Evolutionary conservation across 2,797 vertebrate species (phyloP).

Genomic region (Euthynnus affinis): DNA sequence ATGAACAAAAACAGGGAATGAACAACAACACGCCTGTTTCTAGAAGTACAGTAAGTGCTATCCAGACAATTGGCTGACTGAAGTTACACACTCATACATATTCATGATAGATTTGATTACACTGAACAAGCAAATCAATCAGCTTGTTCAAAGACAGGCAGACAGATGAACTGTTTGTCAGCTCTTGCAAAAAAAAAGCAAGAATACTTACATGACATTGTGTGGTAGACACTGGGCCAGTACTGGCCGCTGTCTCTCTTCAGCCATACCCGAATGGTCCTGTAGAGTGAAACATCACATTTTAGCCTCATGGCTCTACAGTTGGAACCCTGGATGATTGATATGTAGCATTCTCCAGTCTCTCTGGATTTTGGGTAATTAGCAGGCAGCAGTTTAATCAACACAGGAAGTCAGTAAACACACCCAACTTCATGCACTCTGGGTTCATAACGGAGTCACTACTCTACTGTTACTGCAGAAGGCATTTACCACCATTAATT

Average conservation of each 20-base stretch:
- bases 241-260: slow-evolving; percentile 98
- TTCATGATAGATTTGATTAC: not conserved
- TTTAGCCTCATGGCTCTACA: not conserved
- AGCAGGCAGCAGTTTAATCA: not conserved
- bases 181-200: not conserved
- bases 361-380: not conserved
- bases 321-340: not conserved
- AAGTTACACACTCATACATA: not conserved
- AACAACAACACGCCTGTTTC: not conserved
- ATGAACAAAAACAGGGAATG: slow-evolving; percentile 14
- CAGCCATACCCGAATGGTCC: slow-evolving; percentile 96
- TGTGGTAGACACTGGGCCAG: slow-evolving; percentile 96
- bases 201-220: slow-evolving; percentile 92
- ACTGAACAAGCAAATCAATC: not conserved
- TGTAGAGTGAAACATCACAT: slow-evolving; percentile 63
- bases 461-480: not conserved
- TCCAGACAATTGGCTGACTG: not conserved
- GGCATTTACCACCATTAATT: not conserved
- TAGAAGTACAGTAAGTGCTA: not conserved
- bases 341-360: not conserved
- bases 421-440: not conserved
- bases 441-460: not conserved
- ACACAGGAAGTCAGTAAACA: not conserved
- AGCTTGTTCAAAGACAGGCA: not conserved
- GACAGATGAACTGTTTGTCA: not conserved